Evolutionary conservation across 2,888 invertebrate species (phyloP), one percentile per base, ranked within the genome.

Genomic region (Thalpophila matura): DNA sequence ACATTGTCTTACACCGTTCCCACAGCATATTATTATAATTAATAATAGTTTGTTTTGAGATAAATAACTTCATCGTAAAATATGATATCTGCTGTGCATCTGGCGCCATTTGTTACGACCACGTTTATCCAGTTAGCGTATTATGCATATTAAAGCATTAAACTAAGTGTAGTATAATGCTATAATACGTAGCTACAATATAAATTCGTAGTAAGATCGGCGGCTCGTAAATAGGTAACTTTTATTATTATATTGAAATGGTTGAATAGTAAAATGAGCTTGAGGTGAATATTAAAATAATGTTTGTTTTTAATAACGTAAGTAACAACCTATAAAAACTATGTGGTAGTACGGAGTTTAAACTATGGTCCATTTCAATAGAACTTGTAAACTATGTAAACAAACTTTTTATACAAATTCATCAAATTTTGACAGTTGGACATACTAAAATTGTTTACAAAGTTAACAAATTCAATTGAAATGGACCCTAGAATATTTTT

Each of bases 51-150:
- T 26, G 6, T 35, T 51, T 51, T 35, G 14, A 29, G 20, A 47
- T 47, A 43, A 47, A 74, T 51, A 35, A 61, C 54, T 65, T 61
- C 27, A 38, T 61, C 74, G 20, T 74, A 55, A 70, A 68, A 42
- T 55, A 53, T 53, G 2, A 46, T 64, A 46, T 55, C 43, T 26
- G 20, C 20, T 50, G 14, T 54, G 27, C 47, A 77, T 62, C 51
- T 61, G 26, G 33, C 55, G 37, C 55, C 54, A 51, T 45, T 49
- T 66, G 27, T 64, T 49, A 64, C 59, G 18, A 45, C 12, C 33
- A 66, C 14, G 49, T 53, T 53, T 1, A 38, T 62, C 53, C 18
- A 26, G 54, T 37, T 59, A 38, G 9, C n/a, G 31, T 27, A 22
- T 37, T 40, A 40, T 31, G 35, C 29, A 12, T 3, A 27, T 50